These are phyloP conservation scores for Trisateles emortualis DNA, from an alignment of 2,888 invertebrate genomes.

Conservation along the genomic window DNA sequence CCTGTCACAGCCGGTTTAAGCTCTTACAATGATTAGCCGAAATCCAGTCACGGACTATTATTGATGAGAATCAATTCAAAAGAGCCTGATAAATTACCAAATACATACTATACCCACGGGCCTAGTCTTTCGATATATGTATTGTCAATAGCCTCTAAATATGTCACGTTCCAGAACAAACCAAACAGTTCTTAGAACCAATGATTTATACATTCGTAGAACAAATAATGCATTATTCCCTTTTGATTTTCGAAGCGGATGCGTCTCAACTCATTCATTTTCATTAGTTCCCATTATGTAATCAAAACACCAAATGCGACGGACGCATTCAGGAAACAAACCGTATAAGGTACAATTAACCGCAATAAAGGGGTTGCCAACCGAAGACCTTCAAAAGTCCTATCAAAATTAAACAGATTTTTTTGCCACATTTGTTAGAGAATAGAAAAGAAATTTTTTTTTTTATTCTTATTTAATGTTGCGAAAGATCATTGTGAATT, in stretches of 20 bases:
- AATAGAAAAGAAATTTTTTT: constrained; percentile 65
- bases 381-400: constrained; percentile 52
- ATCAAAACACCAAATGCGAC: constrained; percentile 55
- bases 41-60: constrained; percentile 63
- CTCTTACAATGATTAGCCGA: constrained; percentile 64
- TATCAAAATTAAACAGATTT: constrained; percentile 58
- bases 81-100: constrained; percentile 24
- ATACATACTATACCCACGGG: constrained; percentile 24
- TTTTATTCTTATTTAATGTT: constrained; percentile 65
- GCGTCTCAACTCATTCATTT: constrained; percentile 55
- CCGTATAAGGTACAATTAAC: constrained; percentile 57
- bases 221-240: constrained; percentile 47
- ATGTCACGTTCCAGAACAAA: constrained; percentile 38
- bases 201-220: constrained; percentile 40
- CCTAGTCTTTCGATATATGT: constrained; percentile 28
- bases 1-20: constrained; percentile 62
- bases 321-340: constrained; percentile 56
- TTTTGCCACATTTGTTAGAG: constrained; percentile 59
- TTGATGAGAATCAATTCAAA: constrained; percentile 51
- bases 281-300: constrained; percentile 60
- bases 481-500: constrained; percentile 59
- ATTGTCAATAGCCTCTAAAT: constrained; percentile 39
- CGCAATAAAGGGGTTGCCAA: constrained; percentile 55
- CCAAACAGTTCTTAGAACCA: constrained; percentile 40
- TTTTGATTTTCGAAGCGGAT: constrained; percentile 50